Percentiles rank a stretch among this genome's conserved stretches.
Conservation (phyloP, 2,113 vertebrate species). For the Phoenicopterus ruber region DNA sequence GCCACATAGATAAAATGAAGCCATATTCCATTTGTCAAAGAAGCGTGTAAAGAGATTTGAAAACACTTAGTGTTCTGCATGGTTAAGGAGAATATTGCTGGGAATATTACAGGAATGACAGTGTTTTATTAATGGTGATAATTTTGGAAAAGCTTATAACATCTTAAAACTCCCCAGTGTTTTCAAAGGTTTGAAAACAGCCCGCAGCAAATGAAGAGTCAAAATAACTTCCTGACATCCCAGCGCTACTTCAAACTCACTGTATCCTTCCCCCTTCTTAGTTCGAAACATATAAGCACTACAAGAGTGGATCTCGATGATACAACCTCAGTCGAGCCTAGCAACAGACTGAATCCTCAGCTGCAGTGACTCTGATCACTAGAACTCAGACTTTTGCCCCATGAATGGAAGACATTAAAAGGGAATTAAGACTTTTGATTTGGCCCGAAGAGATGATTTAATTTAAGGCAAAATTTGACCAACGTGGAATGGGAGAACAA, state of each 20-base stretch:
- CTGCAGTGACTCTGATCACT: neutral
- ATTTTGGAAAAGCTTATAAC: neutral
- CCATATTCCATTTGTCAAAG: neutral
- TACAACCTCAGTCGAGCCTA: neutral
- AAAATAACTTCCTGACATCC: neutral
- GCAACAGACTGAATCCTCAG: neutral
- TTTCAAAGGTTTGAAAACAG: neutral
- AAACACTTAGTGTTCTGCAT: neutral
- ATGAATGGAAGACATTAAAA: neutral
- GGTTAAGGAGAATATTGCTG: neutral
- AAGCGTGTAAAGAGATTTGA: neutral
- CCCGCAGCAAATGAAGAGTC: neutral
- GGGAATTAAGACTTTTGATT: neutral
- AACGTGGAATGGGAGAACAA: neutral
- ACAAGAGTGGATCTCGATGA: neutral
- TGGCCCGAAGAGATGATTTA: neutral
- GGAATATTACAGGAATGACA: neutral
- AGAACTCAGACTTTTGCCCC: neutral
- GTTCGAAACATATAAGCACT: neutral
- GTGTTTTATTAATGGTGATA: neutral
- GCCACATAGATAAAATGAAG: neutral
- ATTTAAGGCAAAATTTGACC: neutral
- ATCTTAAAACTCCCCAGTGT: neutral
- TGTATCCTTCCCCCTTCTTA: neutral
- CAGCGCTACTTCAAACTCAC: neutral